A percentile compares a stretch with the other conserved stretches of the same genome.
These are phyloP conservation scores for Pteronura brasiliensis DNA, from an alignment of 2,113 vertebrate genomes.

Conservation along the genomic window DNA sequence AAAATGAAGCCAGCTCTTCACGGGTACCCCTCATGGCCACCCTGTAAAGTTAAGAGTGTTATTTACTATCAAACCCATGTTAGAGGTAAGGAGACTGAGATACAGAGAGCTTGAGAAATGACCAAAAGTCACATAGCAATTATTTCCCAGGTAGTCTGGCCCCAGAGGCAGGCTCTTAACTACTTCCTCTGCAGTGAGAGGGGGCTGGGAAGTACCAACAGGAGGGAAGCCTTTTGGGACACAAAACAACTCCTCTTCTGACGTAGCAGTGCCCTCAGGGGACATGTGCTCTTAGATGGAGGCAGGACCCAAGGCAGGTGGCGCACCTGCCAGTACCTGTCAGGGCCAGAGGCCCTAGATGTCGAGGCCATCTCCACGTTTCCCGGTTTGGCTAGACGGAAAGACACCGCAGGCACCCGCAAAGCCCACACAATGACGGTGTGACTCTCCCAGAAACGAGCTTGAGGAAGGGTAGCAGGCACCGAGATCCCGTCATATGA, in stretches of 20 bases:
- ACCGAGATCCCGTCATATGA: not conserved
- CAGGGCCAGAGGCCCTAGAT: fast-evolving
- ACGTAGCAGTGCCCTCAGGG: not conserved
- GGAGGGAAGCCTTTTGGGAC: not conserved
- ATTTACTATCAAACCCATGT: not conserved
- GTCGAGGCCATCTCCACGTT: not conserved
- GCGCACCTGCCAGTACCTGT: too few relatives aligned
- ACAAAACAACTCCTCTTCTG: fast-evolving
- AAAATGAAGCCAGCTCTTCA: not conserved
- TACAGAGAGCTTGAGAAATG: not conserved
- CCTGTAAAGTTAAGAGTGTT: not conserved
- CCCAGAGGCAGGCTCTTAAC: not conserved
- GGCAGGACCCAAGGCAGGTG: not conserved
- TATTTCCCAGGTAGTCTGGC: not conserved
- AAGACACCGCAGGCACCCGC: not conserved
- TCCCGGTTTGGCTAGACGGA: not conserved
- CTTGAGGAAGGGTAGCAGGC: not conserved
- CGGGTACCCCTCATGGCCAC: fast-evolving
- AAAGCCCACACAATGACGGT: not conserved
- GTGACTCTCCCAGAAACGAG: not conserved
- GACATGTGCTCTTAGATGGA: not conserved
- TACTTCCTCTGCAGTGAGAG: not conserved
- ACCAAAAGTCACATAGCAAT: not conserved
- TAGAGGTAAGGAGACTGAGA: not conserved
- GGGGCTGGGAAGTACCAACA: not conserved